These are phyloP conservation scores for Holocentrus rufus DNA, from an alignment of 2,797 vertebrate genomes.

Conservation along the genomic window DNA sequence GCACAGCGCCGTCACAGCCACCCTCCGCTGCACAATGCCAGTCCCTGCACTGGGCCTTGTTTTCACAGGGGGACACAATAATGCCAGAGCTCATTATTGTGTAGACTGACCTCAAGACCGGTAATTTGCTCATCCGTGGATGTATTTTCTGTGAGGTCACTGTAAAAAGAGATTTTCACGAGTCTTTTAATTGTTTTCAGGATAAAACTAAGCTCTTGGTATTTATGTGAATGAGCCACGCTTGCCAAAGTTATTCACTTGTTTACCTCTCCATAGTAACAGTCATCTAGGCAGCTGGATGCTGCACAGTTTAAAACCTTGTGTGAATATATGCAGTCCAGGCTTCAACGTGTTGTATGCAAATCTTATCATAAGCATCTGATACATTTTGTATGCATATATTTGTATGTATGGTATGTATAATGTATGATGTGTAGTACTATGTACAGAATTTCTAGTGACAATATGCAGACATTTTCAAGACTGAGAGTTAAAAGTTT, in stretches of 20 bases:
- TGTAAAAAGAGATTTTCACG: slow-evolving; percentile 32
- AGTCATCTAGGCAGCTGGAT: not conserved
- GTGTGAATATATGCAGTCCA: not conserved
- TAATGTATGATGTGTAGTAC: no score
- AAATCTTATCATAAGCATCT: not conserved
- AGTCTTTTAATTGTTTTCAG: slow-evolving; percentile 37
- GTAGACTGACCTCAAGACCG: slow-evolving; percentile 42
- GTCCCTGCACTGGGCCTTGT: slow-evolving; percentile 31
- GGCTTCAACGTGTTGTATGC: not conserved
- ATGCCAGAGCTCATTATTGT: slow-evolving; percentile 59
- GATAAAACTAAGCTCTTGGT: slow-evolving; percentile 27
- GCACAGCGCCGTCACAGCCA: slow-evolving; percentile 15
- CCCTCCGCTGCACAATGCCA: slow-evolving; percentile 27
- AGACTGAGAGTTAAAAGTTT: not conserved
- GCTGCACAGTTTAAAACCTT: not conserved
- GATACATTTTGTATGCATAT: not conserved
- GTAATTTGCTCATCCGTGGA: slow-evolving; percentile 40
- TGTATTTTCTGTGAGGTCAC: slow-evolving; percentile 51
- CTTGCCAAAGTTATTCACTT: slow-evolving; percentile 36
- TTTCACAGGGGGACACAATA: slow-evolving; percentile 42
- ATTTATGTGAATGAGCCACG: slow-evolving; percentile 16
- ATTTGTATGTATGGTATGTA: no score
- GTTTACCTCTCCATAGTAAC: slow-evolving; percentile 48
- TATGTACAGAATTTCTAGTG: no score
- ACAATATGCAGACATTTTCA: not conserved